These are phyloP conservation scores for Oxyura jamaicensis DNA, from an alignment of 2,113 vertebrate species.

Conservation along the genomic window DNA sequence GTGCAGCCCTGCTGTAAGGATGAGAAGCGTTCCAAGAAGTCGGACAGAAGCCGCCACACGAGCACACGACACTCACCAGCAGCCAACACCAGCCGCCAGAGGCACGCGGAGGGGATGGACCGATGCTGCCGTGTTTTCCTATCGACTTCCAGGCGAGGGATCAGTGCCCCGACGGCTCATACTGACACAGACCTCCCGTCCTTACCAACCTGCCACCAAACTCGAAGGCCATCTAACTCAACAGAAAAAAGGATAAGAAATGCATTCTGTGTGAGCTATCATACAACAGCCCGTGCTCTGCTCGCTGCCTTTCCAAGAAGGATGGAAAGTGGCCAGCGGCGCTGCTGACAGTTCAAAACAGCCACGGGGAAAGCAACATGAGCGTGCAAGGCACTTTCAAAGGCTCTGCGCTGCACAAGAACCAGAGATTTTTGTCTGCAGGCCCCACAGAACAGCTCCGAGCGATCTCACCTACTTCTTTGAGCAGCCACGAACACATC, in stretches of 20 bases:
- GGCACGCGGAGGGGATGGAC: not conserved
- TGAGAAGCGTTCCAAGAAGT: conserved; percentile 14
- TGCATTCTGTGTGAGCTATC: not conserved
- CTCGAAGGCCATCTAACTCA: not conserved
- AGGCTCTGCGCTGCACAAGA: not conserved
- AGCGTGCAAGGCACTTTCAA: not conserved
- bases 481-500: not conserved
- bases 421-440: not conserved
- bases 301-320: not conserved
- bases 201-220: not conserved
- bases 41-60: conserved; percentile 1
- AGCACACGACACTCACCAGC: not conserved
- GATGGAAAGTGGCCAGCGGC: not conserved
- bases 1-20: conserved; percentile 21
- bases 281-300: not conserved
- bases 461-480: not conserved
- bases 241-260: not conserved
- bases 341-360: not conserved
- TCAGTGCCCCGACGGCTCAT: not conserved
- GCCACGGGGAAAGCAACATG: not conserved
- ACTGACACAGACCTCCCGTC: not conserved
- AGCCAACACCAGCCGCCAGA: not conserved
- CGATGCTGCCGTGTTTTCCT: not conserved
- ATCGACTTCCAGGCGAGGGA: not conserved
- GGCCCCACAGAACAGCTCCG: not conserved